A percentile compares a stretch with the other conserved stretches of the same genome.
Conservation (phyloP, 2,888 invertebrate species). For the Oligia strigilis region DNA sequence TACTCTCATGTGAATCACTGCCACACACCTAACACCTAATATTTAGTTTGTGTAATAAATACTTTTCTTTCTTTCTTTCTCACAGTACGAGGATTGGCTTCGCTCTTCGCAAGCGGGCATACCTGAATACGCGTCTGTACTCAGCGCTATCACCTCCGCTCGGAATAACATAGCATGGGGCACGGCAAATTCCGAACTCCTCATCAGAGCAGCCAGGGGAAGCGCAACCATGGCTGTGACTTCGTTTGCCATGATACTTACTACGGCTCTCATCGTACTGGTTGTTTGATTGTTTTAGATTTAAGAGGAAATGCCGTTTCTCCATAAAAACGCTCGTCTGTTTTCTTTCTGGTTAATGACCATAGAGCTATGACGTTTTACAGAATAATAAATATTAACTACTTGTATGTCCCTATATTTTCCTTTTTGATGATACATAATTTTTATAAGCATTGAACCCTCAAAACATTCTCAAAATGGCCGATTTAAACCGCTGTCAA, state of each 20-base stretch:
- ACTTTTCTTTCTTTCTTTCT: constrained; percentile 26
- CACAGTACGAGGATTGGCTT: constrained; percentile 84
- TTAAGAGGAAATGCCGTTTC: not conserved
- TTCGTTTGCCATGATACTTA: constrained; percentile 71
- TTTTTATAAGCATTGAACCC: too few species aligned
- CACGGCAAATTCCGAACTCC: constrained; percentile 75
- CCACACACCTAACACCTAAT: too few species aligned
- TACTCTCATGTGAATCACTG: too few species aligned
- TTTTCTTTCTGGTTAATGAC: too few species aligned
- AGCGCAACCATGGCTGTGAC: constrained; percentile 71
- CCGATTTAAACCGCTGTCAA: too few species aligned
- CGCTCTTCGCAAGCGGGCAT: constrained; percentile 73
- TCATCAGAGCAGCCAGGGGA: constrained; percentile 75
- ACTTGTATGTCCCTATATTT: too few species aligned
- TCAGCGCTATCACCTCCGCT: constrained; percentile 79
- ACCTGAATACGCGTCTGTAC: constrained; percentile 74
- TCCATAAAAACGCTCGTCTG: too few species aligned
- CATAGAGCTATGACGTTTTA: too few species aligned
- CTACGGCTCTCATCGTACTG: constrained; percentile 64
- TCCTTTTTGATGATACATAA: too few species aligned
- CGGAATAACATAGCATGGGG: constrained; percentile 84
- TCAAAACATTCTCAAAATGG: too few species aligned
- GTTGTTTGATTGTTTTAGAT: constrained; percentile 48
- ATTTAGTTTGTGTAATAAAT: not conserved
- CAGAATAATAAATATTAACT: too few species aligned